Evolutionary conservation across 2,113 vertebrate genomes (phyloP).

Genomic region (Eurystomus gularis): DNA sequence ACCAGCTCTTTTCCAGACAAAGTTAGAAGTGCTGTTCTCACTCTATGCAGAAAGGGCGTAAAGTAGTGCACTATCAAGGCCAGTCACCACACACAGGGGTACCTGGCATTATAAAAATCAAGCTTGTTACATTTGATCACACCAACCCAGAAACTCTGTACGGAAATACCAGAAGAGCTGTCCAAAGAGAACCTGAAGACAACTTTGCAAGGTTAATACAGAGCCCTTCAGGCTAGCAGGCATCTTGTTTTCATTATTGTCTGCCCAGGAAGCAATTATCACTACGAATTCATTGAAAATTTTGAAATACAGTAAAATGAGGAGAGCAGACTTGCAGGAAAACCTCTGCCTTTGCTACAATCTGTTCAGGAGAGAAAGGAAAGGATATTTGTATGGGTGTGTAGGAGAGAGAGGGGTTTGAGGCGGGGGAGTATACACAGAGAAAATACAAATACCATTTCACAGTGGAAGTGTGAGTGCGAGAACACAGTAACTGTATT

Average conservation of each 20-base stretch:
- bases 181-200: not conserved
- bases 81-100: not conserved
- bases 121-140: not conserved
- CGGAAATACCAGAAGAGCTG: not conserved
- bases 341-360: slow-evolving; percentile 18
- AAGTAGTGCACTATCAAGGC: not conserved
- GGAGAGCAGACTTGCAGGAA: not conserved
- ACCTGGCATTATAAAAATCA: not conserved
- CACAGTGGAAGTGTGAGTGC: not conserved
- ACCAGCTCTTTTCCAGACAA: not conserved
- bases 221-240: not conserved
- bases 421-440: not conserved
- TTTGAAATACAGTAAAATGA: not conserved
- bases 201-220: not conserved
- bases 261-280: slow-evolving; percentile 30
- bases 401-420: not conserved
- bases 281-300: slow-evolving; percentile 27
- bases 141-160: not conserved
- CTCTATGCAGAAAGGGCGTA: not conserved
- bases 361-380: slow-evolving; percentile 29
- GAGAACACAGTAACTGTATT: not conserved
- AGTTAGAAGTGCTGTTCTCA: not conserved
- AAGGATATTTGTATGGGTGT: not conserved
- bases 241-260: not conserved
- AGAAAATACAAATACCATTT: slow-evolving; percentile 37